A percentile compares a stretch with the other conserved stretches of the same genome.
phyloP scores from a whole-genome alignment of 1,140 invertebrate genomes.

The Drosophila mayri region DNA sequence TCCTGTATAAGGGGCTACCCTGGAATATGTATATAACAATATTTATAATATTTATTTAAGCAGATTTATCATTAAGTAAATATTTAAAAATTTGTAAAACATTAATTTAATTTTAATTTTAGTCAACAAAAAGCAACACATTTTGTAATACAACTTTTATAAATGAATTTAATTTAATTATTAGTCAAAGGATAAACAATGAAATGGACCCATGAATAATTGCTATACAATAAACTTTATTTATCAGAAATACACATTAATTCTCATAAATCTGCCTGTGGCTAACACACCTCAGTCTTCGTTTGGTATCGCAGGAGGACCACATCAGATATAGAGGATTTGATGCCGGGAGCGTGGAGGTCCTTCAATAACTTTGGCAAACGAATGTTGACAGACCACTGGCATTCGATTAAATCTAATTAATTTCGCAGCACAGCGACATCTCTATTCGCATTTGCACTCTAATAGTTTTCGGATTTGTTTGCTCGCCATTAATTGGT shows the following conservation, averaged over 20 bases:
- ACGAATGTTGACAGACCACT: constrained; percentile 69
- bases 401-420: constrained; percentile 75
- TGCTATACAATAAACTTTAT: neutral
- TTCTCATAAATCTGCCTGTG: neutral
- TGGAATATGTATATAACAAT: too few species aligned
- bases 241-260: neutral
- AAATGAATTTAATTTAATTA: too few species aligned
- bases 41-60: neutral
- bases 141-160: neutral
- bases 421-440: constrained; percentile 55
- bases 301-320: neutral
- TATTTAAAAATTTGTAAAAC: neutral
- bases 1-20: neutral
- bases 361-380: constrained; percentile 57
- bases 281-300: neutral
- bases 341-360: constrained; percentile 9
- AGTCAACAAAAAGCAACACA: neutral
- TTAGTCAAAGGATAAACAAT: too few species aligned
- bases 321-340: constrained; percentile 1
- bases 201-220: too few species aligned
- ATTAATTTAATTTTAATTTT: neutral
- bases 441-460: constrained; percentile 11
- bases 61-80: neutral
- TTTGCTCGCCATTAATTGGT: constrained; percentile 42
- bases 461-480: constrained; percentile 36